Conservation (phyloP, 2,888 invertebrate genomes). For the Pachycephus smyrnensis region DNA sequence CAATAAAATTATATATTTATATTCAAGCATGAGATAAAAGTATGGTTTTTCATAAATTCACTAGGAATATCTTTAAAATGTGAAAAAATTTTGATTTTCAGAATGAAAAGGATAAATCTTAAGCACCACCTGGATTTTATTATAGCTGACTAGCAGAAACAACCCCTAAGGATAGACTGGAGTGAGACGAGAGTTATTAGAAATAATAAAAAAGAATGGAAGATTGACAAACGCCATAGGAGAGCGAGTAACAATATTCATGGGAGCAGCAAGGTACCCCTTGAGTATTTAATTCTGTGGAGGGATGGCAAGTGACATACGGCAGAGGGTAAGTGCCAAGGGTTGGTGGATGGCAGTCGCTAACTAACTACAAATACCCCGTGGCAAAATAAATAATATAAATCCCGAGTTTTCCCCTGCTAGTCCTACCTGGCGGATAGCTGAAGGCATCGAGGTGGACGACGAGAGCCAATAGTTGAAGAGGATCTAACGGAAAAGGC, state of each 20-base stretch:
- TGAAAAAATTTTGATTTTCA: not conserved
- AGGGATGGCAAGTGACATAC: constrained; percentile 8
- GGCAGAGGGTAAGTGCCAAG: constrained; percentile 23
- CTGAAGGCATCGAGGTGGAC: not conserved
- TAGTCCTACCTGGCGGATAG: not conserved
- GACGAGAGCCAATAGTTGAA: not conserved
- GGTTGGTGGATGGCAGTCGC: constrained; percentile 15
- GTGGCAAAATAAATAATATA: constrained; percentile 35
- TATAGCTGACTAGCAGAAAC: too few species aligned
- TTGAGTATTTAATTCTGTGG: not conserved
- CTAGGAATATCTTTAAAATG: not conserved
- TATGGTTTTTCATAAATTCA: not conserved
- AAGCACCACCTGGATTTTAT: not conserved
- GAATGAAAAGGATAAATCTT: not conserved
- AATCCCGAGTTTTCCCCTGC: not conserved
- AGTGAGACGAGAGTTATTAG: not conserved
- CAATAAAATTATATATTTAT: not conserved
- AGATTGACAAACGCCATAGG: not conserved
- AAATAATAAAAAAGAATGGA: not conserved
- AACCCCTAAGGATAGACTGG: not conserved
- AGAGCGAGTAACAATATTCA: not conserved
- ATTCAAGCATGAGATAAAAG: not conserved
- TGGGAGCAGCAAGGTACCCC: not conserved
- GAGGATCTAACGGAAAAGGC: constrained; percentile 10
- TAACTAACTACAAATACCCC: constrained; percentile 36